phyloP scores from a whole-genome alignment of 2,888 invertebrate genomes.

The Anthoptus insignis region DNA sequence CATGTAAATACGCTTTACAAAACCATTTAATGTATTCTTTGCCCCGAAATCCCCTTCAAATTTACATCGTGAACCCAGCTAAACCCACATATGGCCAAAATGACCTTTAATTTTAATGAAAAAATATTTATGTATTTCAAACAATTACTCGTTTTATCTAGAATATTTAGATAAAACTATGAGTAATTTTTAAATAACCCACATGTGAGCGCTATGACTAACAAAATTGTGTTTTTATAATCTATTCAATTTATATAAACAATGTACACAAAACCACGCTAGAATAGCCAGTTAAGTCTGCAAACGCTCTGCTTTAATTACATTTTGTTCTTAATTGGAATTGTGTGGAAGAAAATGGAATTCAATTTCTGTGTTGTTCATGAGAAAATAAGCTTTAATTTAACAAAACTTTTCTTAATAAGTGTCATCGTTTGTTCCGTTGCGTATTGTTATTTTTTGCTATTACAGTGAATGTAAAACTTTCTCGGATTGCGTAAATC shows the following conservation, averaged over 20 bases:
- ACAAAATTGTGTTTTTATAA: no score
- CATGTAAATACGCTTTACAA: no score
- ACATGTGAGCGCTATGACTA: no score
- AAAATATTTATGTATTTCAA: no score
- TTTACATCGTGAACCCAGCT: no score
- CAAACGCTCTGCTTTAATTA: slow-evolving; percentile 35
- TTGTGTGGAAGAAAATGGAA: slow-evolving; percentile 35
- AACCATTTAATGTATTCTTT: no score
- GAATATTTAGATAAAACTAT: no score
- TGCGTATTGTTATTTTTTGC: neutral
- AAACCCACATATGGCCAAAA: no score
- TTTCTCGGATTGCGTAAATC: neutral
- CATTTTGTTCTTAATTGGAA: slow-evolving; percentile 31
- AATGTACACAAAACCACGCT: slow-evolving; percentile 28
- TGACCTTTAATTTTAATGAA: no score
- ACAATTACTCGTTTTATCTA: no score
- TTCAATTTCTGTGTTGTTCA: slow-evolving; percentile 34
- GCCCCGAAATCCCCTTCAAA: no score
- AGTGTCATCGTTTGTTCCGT: slow-evolving; percentile 24
- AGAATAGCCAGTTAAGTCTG: slow-evolving; percentile 34
- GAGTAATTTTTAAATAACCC: no score
- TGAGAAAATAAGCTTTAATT: slow-evolving; percentile 33
- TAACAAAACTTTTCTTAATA: slow-evolving; percentile 26
- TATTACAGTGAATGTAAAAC: neutral
- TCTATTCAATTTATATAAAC: slow-evolving; percentile 29